A percentile compares a stretch with the other conserved stretches of the same genome.
Evolutionary conservation across 2,888 invertebrate genomes (phyloP).

Genomic region (Nomada fabriciana): DNA sequence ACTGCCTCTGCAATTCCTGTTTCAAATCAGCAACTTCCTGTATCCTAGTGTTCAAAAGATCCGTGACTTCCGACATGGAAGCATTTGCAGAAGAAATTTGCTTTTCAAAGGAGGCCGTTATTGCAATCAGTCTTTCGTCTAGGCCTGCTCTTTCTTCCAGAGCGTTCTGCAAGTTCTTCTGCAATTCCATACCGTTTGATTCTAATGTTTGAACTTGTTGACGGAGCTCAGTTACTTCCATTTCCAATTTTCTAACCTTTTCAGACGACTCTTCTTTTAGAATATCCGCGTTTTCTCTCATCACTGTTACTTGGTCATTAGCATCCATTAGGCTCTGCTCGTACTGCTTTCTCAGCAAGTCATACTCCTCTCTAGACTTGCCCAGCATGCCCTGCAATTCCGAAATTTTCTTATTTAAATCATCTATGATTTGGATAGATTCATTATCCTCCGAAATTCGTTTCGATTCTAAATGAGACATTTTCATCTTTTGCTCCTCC

Average conservation of each 20-base stretch:
- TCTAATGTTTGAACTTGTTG: conserved; percentile 57
- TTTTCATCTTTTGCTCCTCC: conserved; percentile 85
- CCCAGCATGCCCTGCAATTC: conserved; percentile 66
- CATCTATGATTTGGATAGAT: conserved; percentile 63
- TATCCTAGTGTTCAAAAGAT: conserved; percentile 75
- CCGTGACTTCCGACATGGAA: conserved; percentile 76
- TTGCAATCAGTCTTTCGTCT: conserved; percentile 74
- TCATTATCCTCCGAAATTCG: conserved; percentile 56
- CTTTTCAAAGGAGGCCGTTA: conserved; percentile 83
- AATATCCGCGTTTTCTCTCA: conserved; percentile 71
- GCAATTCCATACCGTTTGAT: conserved; percentile 44
- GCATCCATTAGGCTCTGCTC: conserved; percentile 77
- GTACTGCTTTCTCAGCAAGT: conserved; percentile 71
- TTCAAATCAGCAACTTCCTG: conserved; percentile 79
- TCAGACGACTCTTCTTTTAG: conserved; percentile 71
- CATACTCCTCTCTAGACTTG: conserved; percentile 73
- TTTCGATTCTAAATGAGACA: conserved; percentile 70
- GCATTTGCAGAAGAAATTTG: conserved; percentile 59
- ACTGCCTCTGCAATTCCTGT: conserved; percentile 75
- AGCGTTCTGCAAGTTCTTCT: conserved; percentile 55
- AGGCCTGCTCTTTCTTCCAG: conserved; percentile 77
- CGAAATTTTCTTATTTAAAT: conserved; percentile 68
- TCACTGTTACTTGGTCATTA: conserved; percentile 73
- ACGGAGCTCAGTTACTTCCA: conserved; percentile 56
- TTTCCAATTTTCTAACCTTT: conserved; percentile 68